Evolutionary conservation across 2,113 vertebrate genomes (phyloP).

Genomic region (Carlito syrichta): DNA sequence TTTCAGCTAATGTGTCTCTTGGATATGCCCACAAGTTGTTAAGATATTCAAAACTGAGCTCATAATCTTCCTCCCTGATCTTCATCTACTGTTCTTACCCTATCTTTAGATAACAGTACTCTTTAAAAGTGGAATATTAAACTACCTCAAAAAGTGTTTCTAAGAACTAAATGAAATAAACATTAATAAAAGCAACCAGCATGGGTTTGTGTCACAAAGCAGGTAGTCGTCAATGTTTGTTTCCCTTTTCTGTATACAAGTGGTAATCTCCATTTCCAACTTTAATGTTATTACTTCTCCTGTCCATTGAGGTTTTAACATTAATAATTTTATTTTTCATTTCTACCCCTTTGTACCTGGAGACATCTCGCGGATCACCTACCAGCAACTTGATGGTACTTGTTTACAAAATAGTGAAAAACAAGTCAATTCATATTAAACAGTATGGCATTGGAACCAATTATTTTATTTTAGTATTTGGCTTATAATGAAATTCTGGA

Average conservation of each 20-base stretch:
- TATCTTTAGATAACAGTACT: background rate
- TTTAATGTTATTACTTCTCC: slow-evolving; percentile 11
- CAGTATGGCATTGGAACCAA: no score
- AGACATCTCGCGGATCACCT: no score
- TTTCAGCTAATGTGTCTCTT: background rate
- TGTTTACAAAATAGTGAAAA: no score
- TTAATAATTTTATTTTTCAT: background rate
- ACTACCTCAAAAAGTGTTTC: slow-evolving; percentile 14
- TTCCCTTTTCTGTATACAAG: background rate
- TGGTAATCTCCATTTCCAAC: slow-evolving; percentile 1
- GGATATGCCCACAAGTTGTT: background rate
- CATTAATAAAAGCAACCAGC: background rate
- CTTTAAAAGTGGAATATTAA: background rate
- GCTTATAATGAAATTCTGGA: no score
- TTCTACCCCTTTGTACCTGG: no score
- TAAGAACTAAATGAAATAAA: slow-evolving; percentile 17
- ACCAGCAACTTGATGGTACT: no score
- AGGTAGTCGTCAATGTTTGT: background rate
- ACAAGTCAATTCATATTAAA: no score
- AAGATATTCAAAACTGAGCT: background rate
- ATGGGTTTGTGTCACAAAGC: background rate
- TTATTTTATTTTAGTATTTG: no score
- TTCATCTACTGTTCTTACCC: background rate
- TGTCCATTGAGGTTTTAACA: background rate
- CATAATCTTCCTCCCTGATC: background rate